Percentiles rank a stretch among this genome's conserved stretches.
These are phyloP conservation scores for Caenorhabditis angaria DNA, from an alignment of 2,888 invertebrate genomes.

Conservation along the genomic window DNA sequence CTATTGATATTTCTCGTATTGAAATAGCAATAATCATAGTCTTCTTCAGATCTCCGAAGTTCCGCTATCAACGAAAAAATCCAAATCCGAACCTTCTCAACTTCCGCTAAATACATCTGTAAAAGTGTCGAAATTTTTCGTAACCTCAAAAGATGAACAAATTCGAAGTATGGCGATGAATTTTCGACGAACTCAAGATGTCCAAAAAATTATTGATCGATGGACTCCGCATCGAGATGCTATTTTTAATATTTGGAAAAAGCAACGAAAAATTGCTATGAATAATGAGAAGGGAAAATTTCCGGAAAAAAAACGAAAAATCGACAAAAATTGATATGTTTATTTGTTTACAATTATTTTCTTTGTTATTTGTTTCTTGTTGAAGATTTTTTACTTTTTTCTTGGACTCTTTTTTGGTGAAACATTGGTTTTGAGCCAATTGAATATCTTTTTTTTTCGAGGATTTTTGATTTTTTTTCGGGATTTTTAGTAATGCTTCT, in stretches of 20 bases:
- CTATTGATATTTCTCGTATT: no score
- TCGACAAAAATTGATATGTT: conserved; percentile 6
- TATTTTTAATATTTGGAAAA: conserved; percentile 54
- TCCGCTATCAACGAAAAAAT: background rate
- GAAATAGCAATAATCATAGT: no score
- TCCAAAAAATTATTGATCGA: conserved; percentile 50
- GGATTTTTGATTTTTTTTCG: background rate
- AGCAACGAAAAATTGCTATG: conserved; percentile 33
- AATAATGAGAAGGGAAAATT: conserved; percentile 30
- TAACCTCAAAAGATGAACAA: conserved; percentile 36
- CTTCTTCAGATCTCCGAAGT: background rate
- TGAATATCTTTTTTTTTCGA: no score
- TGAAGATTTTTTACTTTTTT: background rate
- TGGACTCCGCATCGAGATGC: conserved; percentile 57
- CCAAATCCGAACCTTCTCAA: background rate
- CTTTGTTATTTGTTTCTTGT: background rate
- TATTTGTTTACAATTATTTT: background rate
- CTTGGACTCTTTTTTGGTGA: no score
- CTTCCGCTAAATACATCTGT: background rate
- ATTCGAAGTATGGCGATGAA: conserved; percentile 53
- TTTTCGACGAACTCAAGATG: conserved; percentile 52
- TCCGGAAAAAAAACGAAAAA: conserved; percentile 24
- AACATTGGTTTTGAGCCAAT: no score
- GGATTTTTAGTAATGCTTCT: no score
- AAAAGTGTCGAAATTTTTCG: conserved; percentile 29